Evolutionary conservation across 2,888 invertebrate species (phyloP).

Genomic region (Yponomeuta plumbellus): DNA sequence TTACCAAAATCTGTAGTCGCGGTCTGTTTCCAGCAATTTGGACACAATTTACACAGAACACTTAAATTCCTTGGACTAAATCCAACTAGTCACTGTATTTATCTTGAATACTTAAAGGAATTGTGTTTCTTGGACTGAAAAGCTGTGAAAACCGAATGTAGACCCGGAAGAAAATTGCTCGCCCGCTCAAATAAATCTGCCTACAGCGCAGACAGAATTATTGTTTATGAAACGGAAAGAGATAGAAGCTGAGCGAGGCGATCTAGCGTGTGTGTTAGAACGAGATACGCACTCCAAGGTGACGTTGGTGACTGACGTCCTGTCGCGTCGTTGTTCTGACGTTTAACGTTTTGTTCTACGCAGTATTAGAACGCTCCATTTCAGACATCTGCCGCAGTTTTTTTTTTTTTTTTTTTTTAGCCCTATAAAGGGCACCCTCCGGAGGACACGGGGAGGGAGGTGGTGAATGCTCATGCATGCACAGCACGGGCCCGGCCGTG

Average conservation of each 20-base stretch:
- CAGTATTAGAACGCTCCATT: neutral
- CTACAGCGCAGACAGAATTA: no score
- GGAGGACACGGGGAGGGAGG: no score
- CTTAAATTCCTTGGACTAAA: neutral
- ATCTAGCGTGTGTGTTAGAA: neutral
- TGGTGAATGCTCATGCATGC: no score
- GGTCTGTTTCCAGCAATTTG: neutral
- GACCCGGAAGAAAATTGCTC: neutral
- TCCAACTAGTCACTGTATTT: neutral
- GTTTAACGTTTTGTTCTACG: neutral
- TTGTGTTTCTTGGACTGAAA: neutral
- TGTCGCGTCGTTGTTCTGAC: neutral
- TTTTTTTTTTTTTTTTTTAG: no score
- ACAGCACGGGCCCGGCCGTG: no score
- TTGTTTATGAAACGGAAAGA: no score
- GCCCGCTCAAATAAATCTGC: neutral
- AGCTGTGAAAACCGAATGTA: neutral
- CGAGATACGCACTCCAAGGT: neutral
- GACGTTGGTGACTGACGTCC: neutral
- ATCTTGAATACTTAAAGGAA: neutral
- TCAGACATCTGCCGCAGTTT: no score
- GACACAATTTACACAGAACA: neutral
- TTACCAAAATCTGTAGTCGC: neutral
- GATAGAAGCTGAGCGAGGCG: no score
- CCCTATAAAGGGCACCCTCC: no score